These are phyloP conservation scores for Drosophila hydei DNA, from an alignment of 1,140 invertebrate genomes.

Conservation along the genomic window DNA sequence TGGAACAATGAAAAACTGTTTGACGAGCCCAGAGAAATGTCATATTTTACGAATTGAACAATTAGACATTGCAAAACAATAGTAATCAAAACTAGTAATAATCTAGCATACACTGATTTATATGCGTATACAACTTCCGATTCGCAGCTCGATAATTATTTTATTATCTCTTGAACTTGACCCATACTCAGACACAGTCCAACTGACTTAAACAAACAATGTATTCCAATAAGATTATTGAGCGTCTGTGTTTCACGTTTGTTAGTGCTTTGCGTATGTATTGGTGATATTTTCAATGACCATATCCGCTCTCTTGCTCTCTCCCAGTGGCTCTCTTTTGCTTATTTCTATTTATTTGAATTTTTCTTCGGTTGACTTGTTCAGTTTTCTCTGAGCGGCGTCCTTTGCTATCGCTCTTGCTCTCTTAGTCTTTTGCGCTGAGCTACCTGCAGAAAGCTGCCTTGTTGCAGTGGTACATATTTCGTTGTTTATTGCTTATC, in stretches of 20 bases:
- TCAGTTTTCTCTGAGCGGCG: conserved; percentile 1
- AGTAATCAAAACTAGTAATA: conserved; percentile 35
- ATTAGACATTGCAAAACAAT: conserved; percentile 56
- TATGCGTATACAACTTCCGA: conserved; percentile 17
- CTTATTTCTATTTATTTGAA: conserved; percentile 10
- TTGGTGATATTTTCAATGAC: conserved; percentile 26
- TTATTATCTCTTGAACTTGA: conserved; percentile 50
- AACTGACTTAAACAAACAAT: conserved; percentile 1
- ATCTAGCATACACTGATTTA: conserved; percentile 2
- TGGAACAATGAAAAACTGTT: conserved; percentile 33
- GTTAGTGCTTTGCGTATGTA: not conserved
- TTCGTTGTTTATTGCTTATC: not conserved
- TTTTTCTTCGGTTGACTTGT: conserved; percentile 11
- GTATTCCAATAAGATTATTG: conserved; percentile 9
- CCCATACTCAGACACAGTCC: conserved; percentile 23
- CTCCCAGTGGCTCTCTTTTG: conserved; percentile 3
- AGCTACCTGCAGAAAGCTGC: conserved; percentile 4
- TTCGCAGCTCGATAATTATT: not conserved
- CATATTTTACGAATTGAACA: conserved; percentile 40
- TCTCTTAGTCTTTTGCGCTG: conserved; percentile 1
- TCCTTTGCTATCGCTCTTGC: not conserved
- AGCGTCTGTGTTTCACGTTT: conserved; percentile 8
- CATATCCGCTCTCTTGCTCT: conserved; percentile 20
- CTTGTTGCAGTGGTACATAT: conserved; percentile 19
- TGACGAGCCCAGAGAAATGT: conserved; percentile 17